Percentiles rank a stretch among this genome's conserved stretches.
Conservation (phyloP, 2,113 vertebrate species). For the Sylvilagus bachmani region DNA sequence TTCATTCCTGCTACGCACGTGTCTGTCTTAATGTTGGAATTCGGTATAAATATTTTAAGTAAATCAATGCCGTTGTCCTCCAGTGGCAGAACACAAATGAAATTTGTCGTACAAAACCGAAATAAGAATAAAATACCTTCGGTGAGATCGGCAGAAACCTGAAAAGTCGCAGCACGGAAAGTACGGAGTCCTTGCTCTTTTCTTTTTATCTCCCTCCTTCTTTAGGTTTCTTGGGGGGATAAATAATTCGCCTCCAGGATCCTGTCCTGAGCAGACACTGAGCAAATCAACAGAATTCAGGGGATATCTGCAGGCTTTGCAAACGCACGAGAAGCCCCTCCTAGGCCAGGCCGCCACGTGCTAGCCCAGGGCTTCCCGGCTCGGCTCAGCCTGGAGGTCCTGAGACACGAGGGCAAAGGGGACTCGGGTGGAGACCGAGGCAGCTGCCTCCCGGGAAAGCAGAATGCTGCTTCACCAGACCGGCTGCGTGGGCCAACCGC, state of each 20-base stretch:
- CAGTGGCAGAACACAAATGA: slow-evolving; percentile 69
- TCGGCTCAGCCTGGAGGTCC: not conserved
- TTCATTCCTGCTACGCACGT: not conserved
- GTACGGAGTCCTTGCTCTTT: slow-evolving; percentile 64
- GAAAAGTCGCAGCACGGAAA: slow-evolving; percentile 69
- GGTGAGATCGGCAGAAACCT: slow-evolving; percentile 70
- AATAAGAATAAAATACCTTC: slow-evolving; percentile 70
- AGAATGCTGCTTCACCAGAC: not conserved
- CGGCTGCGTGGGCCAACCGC: not conserved
- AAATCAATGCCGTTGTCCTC: slow-evolving; percentile 80
- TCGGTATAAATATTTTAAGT: slow-evolving; percentile 85
- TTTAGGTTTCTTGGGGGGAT: slow-evolving; percentile 80
- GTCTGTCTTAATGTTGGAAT: slow-evolving; percentile 72
- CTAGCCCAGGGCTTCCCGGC: slow-evolving; percentile 38
- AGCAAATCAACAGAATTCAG: slow-evolving; percentile 68
- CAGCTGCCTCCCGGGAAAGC: slow-evolving; percentile 12
- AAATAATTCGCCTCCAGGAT: slow-evolving; percentile 86
- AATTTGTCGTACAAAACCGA: slow-evolving; percentile 75
- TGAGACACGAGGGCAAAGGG: not conserved
- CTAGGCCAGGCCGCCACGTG: not conserved
- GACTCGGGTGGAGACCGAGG: slow-evolving; percentile 15
- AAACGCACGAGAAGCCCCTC: slow-evolving; percentile 38
- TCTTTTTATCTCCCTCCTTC: slow-evolving; percentile 51
- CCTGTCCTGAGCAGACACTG: slow-evolving; percentile 72
- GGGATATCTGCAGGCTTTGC: slow-evolving; percentile 43